phyloP scores from a whole-genome alignment of 2,113 vertebrate species.

The Collichthys lucidus region DNA sequence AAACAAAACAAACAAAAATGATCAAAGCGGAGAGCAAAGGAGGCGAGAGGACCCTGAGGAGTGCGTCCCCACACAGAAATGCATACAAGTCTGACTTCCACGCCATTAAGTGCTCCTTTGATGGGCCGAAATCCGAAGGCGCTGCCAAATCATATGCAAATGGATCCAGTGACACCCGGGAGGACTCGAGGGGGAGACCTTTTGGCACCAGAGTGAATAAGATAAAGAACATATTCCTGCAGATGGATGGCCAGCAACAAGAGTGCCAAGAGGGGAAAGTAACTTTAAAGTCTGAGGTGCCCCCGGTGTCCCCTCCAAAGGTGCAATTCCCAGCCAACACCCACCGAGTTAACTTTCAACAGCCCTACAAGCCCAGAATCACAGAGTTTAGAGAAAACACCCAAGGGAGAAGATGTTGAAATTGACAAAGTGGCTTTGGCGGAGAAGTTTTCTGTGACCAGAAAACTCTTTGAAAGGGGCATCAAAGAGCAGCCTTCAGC shows the following conservation, averaged over 20 bases:
- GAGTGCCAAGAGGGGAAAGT: constrained; percentile 87
- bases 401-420: constrained; percentile 88
- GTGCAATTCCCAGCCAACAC: constrained; percentile 80
- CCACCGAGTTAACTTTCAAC: constrained; percentile 79
- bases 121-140: constrained; percentile 85
- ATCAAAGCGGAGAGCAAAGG: constrained; percentile 92
- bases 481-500: constrained; percentile 84
- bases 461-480: constrained; percentile 92
- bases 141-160: constrained; percentile 84
- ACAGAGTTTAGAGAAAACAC: constrained; percentile 82
- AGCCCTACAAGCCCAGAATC: constrained; percentile 80
- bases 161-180: constrained; percentile 84
- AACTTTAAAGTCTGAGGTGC: constrained; percentile 78
- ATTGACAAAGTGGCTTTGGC: constrained; percentile 92
- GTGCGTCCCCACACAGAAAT: constrained; percentile 93
- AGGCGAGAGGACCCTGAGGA: constrained; percentile 90
- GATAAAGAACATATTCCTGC: constrained; percentile 94
- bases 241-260: constrained; percentile 89
- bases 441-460: constrained; percentile 93
- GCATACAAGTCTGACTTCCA: constrained; percentile 94
- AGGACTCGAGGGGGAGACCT: constrained; percentile 88
- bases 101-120: constrained; percentile 93
- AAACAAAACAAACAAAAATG: constrained; percentile 80
- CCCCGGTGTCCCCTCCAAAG: constrained; percentile 78
- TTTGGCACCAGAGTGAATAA: constrained; percentile 93